Conservation (phyloP, 2,888 invertebrate genomes). For the Tortricodes alternella region DNA sequence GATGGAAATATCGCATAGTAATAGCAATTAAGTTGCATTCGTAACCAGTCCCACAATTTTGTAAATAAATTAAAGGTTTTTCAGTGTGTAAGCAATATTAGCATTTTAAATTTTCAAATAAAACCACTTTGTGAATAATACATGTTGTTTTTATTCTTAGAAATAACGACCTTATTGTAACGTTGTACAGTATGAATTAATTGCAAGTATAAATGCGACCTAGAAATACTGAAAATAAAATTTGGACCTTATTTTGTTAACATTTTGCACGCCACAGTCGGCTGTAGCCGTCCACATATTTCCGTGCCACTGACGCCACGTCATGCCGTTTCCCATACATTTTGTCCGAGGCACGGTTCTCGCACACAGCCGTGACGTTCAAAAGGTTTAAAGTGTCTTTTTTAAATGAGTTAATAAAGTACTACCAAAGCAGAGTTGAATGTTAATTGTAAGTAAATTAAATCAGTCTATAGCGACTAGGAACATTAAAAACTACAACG, state of each 20-base stretch:
- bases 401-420: too few species aligned
- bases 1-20: not conserved
- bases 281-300: too few species aligned
- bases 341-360: too few species aligned
- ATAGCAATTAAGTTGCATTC: not conserved
- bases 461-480: not conserved
- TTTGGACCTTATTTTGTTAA: too few species aligned
- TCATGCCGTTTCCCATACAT: too few species aligned
- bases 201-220: constrained; percentile 5
- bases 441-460: too few species aligned
- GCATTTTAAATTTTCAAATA: constrained; percentile 70
- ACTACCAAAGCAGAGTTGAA: too few species aligned
- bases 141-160: constrained; percentile 40
- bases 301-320: too few species aligned
- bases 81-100: constrained; percentile 73
- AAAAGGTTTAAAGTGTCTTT: too few species aligned
- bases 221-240: constrained; percentile 3
- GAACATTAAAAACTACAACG: not conserved
- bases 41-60: constrained; percentile 35
- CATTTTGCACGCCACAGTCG: too few species aligned
- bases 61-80: constrained; percentile 48
- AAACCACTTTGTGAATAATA: constrained; percentile 70
- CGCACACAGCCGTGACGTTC: too few species aligned
- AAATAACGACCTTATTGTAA: constrained; percentile 3
- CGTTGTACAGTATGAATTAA: not conserved